Evolutionary conservation across 2,113 vertebrate genomes (phyloP).

Genomic region (Sterna hirundo): DNA sequence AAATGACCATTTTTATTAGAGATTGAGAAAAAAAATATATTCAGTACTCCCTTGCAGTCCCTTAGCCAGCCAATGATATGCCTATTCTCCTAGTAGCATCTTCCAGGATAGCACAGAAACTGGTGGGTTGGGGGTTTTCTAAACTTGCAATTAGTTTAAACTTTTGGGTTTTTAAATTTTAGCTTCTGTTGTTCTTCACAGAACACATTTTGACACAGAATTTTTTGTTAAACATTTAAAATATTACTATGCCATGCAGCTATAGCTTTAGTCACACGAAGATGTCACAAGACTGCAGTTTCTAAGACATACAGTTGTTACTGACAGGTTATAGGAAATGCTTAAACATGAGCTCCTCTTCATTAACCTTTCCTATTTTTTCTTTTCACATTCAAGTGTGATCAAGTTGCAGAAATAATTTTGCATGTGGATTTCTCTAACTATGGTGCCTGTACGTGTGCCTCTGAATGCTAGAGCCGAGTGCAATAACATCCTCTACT

Average conservation of each 20-base stretch:
- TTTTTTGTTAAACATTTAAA: not conserved
- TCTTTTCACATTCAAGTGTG: not conserved
- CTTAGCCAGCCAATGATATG: not conserved
- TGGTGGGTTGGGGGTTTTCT: not conserved
- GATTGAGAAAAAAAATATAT: not conserved
- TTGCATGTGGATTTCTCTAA: not conserved
- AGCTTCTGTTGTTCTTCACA: not conserved
- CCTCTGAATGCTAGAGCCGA: not conserved
- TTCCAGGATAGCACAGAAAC: not conserved
- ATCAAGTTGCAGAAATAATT: not conserved
- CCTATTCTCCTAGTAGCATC: not conserved
- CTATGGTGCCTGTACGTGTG: not conserved
- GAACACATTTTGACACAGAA: not conserved
- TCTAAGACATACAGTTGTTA: not conserved
- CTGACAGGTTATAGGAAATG: not conserved
- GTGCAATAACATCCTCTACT: not conserved
- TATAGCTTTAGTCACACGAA: not conserved
- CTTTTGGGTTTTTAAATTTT: not conserved
- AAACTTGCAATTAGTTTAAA: not conserved
- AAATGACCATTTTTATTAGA: not conserved
- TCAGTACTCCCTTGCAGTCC: not conserved
- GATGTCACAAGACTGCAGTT: not conserved
- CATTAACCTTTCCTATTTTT: not conserved
- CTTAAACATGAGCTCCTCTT: not conserved
- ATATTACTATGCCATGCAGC: not conserved